Evolutionary conservation across 2,113 vertebrate species (phyloP).

Genomic region (Upupa epops): DNA sequence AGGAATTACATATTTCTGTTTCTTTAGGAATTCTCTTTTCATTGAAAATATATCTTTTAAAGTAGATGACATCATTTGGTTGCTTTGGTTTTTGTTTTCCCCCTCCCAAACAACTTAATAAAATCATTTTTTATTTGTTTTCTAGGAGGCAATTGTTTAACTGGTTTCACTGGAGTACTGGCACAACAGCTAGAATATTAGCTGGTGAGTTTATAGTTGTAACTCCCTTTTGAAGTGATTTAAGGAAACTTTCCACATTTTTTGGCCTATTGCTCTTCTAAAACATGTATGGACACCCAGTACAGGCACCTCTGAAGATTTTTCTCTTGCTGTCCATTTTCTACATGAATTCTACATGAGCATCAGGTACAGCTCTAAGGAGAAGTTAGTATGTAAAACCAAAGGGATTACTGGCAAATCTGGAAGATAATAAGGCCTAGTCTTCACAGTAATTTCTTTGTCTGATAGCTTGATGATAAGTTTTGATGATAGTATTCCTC

Average conservation of each 20-base stretch:
- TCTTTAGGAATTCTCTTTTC: not conserved
- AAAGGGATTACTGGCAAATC: not conserved
- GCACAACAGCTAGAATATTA: conserved; percentile 80
- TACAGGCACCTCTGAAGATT: not conserved
- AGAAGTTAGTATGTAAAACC: not conserved
- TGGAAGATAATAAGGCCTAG: not conserved
- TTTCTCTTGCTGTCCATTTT: not conserved
- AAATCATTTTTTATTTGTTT: conserved; percentile 24
- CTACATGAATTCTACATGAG: not conserved
- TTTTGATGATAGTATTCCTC: not conserved
- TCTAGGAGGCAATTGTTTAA: conserved; percentile 83
- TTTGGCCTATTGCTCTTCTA: not conserved
- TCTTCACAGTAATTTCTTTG: not conserved
- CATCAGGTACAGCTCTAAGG: not conserved
- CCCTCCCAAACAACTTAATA: not conserved
- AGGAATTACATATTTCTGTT: not conserved
- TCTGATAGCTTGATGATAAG: too few species aligned
- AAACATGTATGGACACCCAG: not conserved
- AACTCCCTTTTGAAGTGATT: not conserved
- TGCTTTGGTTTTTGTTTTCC: too few species aligned
- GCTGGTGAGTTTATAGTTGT: conserved; percentile 77
- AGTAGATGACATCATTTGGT: not conserved
- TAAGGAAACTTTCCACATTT: not conserved
- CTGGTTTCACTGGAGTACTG: conserved; percentile 83
- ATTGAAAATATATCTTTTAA: not conserved